Conservation (phyloP, 2,888 invertebrate genomes). For the Galeruca laticollis region DNA sequence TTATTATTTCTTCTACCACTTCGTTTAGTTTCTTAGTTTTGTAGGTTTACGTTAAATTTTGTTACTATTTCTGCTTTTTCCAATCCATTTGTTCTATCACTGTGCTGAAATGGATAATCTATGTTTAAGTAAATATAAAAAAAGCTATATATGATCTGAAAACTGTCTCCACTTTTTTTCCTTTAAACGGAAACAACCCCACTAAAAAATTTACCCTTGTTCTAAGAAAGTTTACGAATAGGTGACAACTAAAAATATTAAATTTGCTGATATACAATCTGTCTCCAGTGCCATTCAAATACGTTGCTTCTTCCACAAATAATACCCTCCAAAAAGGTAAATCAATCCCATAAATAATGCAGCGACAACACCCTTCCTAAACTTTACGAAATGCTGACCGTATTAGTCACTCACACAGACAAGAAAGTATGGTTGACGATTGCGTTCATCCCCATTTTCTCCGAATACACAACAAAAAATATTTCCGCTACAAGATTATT, state of each 20-base stretch:
- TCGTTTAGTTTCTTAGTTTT: too few relatives aligned
- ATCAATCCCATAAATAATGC: slow-evolving; percentile 34
- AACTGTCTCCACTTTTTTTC: too few relatives aligned
- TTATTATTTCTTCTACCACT: too few relatives aligned
- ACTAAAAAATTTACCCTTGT: neutral
- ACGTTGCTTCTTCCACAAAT: slow-evolving; percentile 19
- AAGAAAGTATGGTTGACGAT: slow-evolving; percentile 10
- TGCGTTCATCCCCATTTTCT: slow-evolving; percentile 14
- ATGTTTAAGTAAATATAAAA: too few relatives aligned
- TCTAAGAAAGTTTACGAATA: neutral
- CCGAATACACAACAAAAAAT: neutral
- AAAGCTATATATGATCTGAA: too few relatives aligned
- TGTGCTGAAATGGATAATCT: too few relatives aligned
- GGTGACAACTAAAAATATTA: slow-evolving; percentile 27
- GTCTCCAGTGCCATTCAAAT: slow-evolving; percentile 23
- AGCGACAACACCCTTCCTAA: slow-evolving; percentile 22
- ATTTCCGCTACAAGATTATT: neutral
- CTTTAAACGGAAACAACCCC: neutral
- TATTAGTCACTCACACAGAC: slow-evolving; percentile 9
- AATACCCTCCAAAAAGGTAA: slow-evolving; percentile 22
- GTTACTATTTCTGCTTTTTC: too few relatives aligned
- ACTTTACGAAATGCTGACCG: slow-evolving; percentile 23
- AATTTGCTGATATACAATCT: slow-evolving; percentile 14
- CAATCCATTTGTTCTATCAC: too few relatives aligned
- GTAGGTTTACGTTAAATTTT: too few relatives aligned